phyloP scores from a whole-genome alignment of 1,140 invertebrate species.

The Drosophila sp. region DNA sequence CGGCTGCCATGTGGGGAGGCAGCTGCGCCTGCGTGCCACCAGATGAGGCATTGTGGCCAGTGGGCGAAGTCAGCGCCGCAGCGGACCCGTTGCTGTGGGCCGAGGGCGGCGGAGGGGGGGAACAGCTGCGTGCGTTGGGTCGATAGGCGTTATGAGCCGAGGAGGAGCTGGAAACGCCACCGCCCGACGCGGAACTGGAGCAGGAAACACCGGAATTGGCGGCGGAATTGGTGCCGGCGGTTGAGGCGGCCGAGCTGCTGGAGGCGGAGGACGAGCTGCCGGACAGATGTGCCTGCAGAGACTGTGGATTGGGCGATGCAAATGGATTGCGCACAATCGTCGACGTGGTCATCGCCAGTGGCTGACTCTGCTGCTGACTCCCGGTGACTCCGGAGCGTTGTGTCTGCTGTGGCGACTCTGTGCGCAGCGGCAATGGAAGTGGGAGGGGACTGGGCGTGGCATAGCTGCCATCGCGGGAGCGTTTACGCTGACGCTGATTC shows the following conservation, averaged over 20 bases:
- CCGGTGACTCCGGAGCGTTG: constrained; percentile 22
- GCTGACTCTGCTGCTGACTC: constrained; percentile 39
- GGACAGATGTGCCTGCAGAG: constrained; percentile 31
- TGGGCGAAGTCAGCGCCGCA: constrained; percentile 55
- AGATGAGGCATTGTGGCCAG: constrained; percentile 55
- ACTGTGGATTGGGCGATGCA: constrained; percentile 75
- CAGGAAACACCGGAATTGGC: constrained; percentile 22
- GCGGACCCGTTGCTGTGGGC: constrained; percentile 55
- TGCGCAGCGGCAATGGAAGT: constrained; percentile 83
- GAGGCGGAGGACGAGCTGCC: constrained; percentile 24
- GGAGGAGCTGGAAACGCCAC: constrained; percentile 6
- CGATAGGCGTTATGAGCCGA: constrained; percentile 28
- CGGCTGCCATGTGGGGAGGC: constrained; percentile 71
- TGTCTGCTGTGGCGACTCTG: constrained; percentile 38
- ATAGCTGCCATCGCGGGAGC: constrained; percentile 81
- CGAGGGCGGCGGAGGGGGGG: constrained; percentile 47
- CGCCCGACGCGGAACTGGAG: constrained; percentile 26
- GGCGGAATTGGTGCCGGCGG: constrained; percentile 25
- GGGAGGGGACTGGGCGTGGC: constrained; percentile 85
- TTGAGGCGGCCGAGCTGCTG: constrained; percentile 15
- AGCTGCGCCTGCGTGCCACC: constrained; percentile 68
- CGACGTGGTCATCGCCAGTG: constrained; percentile 80
- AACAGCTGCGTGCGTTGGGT: constrained; percentile 45
- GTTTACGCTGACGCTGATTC: constrained; percentile 72
- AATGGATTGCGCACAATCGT: constrained; percentile 82